phyloP scores from a whole-genome alignment of 2,113 vertebrate genomes.

The Rhinichthys klamathensis region DNA sequence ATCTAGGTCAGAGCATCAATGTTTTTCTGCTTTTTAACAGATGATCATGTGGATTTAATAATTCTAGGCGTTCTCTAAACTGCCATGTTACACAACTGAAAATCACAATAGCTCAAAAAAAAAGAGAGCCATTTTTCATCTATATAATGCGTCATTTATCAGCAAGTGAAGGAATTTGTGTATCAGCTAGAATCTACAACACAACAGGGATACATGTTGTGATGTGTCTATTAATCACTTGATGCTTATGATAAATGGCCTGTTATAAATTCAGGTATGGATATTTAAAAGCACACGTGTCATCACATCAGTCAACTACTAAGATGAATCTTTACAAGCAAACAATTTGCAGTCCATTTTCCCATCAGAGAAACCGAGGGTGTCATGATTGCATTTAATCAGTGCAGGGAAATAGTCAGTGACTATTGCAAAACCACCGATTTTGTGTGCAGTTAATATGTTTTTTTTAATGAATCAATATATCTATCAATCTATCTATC shows the following conservation, averaged over 20 bases:
- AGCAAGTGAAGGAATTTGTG: background rate
- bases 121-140: constrained; percentile 27
- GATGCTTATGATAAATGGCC: constrained; percentile 51
- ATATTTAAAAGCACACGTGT: constrained; percentile 61
- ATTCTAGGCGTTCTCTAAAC: background rate
- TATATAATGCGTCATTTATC: background rate
- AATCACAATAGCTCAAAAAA: background rate
- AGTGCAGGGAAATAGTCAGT: background rate
- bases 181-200: constrained; percentile 25
- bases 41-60: background rate
- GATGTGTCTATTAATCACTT: constrained; percentile 59
- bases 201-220: constrained; percentile 37
- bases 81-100: background rate
- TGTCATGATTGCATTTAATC: background rate
- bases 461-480: background rate
- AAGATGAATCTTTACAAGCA: constrained; percentile 12
- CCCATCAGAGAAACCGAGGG: background rate
- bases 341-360: constrained; percentile 19
- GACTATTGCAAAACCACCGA: background rate
- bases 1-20: background rate
- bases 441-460: no score
- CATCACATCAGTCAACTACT: constrained; percentile 54
- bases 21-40: background rate
- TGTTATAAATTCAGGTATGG: constrained; percentile 49
- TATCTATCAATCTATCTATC: background rate